Base-by-base conservation (phyloP, 2,888 invertebrate genomes). In the Rotaria sp. region DNA sequence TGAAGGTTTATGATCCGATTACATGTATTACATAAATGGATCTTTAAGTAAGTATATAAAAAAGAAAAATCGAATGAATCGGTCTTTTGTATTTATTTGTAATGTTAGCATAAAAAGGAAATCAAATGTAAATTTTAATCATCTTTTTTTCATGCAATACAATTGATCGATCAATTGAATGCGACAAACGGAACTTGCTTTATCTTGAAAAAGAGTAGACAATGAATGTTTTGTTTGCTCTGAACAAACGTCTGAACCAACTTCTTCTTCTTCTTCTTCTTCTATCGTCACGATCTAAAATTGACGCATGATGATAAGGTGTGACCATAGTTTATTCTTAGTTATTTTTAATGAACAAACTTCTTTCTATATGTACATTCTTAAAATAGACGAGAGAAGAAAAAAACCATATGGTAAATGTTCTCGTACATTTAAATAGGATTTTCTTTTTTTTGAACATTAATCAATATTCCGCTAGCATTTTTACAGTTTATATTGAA, bases 271-370 rank as follows among this genome's bases (percentile, higher is more conserved):
- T 55, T 26, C 55, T 48, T 48, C 48, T 67, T 67, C 67, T 18
- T 21, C 67, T n/a, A 2, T 67, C 35, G 35, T 67, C 67, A 67
- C 67, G 67, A 67, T 67, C 67, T 67, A 8, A 67, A 67, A 15
- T 67, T 67, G 67, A 67, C 38, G 67, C 38, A 67, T 67, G 67
- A 67, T 35, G 67, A 67, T 67, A 38, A 67, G 67, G 67, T 67
- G 67, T 67, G 67, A 67, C 67, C 21, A 67, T 35, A 67, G 35
- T 35, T 67, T 67, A 67, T 5, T 52, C 24, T 52, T 52, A 52
- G 24, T 52, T 24, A 52, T 52, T 52, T 52, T 67, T 67, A 67
- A 67, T 67, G 67, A 67, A 67, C 67, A 30, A 67, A 67, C 67
- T 35, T 67, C 38, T 67, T 35, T 26, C 30, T 2, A 11, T 30